phyloP scores from a whole-genome alignment of 2,888 invertebrate species.

The Seira ritae region DNA sequence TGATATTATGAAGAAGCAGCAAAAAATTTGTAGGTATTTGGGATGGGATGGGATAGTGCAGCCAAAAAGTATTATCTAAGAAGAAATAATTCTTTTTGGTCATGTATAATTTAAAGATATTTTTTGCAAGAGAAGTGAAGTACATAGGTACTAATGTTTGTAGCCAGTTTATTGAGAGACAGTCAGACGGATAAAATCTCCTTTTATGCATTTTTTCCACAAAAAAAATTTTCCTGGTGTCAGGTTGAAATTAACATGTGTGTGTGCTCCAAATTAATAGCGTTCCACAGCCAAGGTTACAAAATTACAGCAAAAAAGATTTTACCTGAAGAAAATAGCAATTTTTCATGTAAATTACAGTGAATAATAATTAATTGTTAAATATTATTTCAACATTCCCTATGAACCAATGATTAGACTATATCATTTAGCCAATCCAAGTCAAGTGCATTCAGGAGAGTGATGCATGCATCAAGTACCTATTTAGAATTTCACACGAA shows the following conservation, averaged over 20 bases:
- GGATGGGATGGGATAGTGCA: not conserved
- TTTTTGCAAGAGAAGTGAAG: no score
- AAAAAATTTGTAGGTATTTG: not conserved
- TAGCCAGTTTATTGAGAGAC: not conserved
- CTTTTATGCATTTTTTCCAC: not conserved
- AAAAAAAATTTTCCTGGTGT: conserved; percentile 5
- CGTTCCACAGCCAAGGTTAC: not conserved
- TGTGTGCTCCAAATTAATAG: conserved; percentile 1
- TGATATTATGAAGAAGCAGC: not conserved
- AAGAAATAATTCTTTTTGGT: no score
- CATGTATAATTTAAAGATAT: no score
- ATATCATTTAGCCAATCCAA: not conserved
- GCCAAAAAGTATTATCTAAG: no score
- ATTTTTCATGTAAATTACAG: not conserved
- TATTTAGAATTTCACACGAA: conserved; percentile 1
- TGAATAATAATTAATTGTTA: not conserved
- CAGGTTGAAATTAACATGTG: not conserved
- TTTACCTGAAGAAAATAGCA: not conserved
- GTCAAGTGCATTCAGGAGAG: not conserved
- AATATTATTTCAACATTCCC: not conserved
- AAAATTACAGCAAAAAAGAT: not conserved
- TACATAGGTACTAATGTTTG: no score
- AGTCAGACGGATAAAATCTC: not conserved
- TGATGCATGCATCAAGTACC: not conserved
- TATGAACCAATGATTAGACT: not conserved